These are phyloP conservation scores for Anoncus sp. DNA, from an alignment of 2,888 invertebrate genomes.

Conservation along the genomic window DNA sequence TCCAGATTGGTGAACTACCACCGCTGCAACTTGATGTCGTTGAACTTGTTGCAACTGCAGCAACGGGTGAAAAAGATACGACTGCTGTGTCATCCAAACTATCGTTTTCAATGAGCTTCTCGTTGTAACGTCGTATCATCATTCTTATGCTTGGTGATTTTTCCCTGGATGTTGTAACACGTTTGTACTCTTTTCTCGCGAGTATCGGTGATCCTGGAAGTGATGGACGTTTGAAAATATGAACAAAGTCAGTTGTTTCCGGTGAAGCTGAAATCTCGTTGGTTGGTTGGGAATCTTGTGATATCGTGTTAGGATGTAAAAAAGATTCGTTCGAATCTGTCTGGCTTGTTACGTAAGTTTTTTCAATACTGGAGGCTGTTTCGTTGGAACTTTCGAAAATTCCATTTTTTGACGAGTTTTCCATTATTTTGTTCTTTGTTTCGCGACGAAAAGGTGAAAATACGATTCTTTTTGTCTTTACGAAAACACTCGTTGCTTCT, in stretches of 20 bases:
- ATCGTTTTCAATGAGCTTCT: conserved; percentile 79
- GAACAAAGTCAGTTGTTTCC: neutral
- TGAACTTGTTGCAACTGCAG: conserved; percentile 12
- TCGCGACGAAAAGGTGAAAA: conserved; percentile 88
- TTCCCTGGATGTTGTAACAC: conserved; percentile 85
- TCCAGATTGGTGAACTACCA: conserved; percentile 87
- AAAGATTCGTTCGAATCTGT: neutral
- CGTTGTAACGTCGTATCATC: conserved; percentile 89
- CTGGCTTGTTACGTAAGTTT: too few relatives aligned
- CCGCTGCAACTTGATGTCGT: conserved; percentile 84
- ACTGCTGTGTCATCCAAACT: conserved; percentile 7
- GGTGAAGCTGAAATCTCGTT: neutral
- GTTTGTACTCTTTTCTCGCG: conserved; percentile 82
- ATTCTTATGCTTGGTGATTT: conserved; percentile 88
- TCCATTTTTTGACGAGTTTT: neutral
- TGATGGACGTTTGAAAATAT: conserved; percentile 83
- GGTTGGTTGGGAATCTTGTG: too few relatives aligned
- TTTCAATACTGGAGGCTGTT: too few relatives aligned
- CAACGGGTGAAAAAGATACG: conserved; percentile 21
- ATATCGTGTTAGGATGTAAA: too few relatives aligned
- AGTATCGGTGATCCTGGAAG: conserved; percentile 86
- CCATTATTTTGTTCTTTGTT: conserved; percentile 27
- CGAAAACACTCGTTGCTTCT: conserved; percentile 87
- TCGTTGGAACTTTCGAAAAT: neutral
- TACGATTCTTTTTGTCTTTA: conserved; percentile 92